phyloP scores from a whole-genome alignment of 2,888 invertebrate species.

The Chrysolina americana region DNA sequence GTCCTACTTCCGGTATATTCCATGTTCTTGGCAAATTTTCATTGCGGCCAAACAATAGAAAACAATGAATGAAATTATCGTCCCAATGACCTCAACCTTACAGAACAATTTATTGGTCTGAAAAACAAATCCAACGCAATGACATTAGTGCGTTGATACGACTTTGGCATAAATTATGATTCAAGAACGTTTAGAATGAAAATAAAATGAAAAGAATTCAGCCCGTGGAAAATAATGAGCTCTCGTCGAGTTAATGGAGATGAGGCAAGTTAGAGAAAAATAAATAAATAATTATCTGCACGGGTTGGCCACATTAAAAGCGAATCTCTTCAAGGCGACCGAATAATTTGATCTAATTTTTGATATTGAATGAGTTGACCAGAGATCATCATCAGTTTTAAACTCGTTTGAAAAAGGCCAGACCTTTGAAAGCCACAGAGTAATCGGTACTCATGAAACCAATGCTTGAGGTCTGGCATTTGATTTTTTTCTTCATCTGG shows the following conservation, averaged over 20 bases:
- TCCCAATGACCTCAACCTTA: background rate
- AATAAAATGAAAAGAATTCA: background rate
- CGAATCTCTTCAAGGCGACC: too few relatives aligned
- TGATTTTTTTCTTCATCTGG: too few relatives aligned
- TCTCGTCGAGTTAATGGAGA: background rate
- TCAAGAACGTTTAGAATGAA: background rate
- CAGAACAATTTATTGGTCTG: background rate
- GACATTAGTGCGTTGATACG: background rate
- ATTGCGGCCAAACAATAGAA: background rate
- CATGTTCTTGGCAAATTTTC: background rate
- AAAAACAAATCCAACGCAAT: background rate
- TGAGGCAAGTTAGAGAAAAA: background rate
- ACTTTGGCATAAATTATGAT: constrained; percentile 9
- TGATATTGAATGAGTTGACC: too few relatives aligned
- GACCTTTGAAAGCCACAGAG: too few relatives aligned
- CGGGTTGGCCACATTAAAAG: too few relatives aligned
- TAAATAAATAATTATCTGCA: too few relatives aligned
- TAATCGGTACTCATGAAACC: too few relatives aligned
- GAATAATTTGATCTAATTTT: too few relatives aligned
- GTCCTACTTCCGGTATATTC: background rate
- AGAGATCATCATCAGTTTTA: too few relatives aligned
- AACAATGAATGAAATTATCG: background rate
- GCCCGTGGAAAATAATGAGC: background rate
- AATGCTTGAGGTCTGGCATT: too few relatives aligned
- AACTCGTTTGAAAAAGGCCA: too few relatives aligned